Percentiles rank a stretch among this genome's conserved stretches.
These are phyloP conservation scores for Ptychodera flava DNA, from an alignment of 35 echinoderm and acorn worm genomes.

Conservation along the genomic window DNA sequence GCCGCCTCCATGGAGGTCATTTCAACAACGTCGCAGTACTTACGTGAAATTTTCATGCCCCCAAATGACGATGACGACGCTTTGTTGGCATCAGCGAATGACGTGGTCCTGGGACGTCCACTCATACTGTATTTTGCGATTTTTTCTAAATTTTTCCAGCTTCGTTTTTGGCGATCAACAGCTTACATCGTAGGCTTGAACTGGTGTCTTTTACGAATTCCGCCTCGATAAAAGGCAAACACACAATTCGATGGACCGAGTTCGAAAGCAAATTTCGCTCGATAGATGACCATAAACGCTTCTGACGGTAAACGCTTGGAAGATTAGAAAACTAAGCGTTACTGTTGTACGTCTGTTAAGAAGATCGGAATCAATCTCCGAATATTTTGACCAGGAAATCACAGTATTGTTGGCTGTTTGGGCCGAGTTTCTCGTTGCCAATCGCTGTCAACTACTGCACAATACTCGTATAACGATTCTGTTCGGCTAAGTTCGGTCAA, in stretches of 20 bases:
- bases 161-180: not conserved
- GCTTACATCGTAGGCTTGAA: not conserved
- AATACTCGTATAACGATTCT: not conserved
- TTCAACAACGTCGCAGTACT: conserved; percentile 30
- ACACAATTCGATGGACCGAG: not conserved
- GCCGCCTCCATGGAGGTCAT: not conserved
- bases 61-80: conserved; percentile 80
- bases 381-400: not conserved
- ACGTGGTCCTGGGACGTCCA: conserved; percentile 99
- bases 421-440: not conserved
- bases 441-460: not conserved
- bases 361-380: not conserved
- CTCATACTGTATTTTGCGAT: conserved; percentile 56
- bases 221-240: not conserved
- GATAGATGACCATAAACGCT: not conserved
- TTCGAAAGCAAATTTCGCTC: not conserved
- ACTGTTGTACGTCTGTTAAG: not conserved
- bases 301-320: not conserved
- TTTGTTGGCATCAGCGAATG: conserved; percentile 97
- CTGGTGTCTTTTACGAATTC: not conserved
- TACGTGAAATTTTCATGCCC: conserved; percentile 99
- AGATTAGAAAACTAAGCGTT: not conserved
- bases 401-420: not conserved
- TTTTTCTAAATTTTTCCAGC: not conserved
- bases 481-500: not conserved